phyloP scores from a whole-genome alignment of 2,113 vertebrate genomes.

The Heptranchias perlo region DNA sequence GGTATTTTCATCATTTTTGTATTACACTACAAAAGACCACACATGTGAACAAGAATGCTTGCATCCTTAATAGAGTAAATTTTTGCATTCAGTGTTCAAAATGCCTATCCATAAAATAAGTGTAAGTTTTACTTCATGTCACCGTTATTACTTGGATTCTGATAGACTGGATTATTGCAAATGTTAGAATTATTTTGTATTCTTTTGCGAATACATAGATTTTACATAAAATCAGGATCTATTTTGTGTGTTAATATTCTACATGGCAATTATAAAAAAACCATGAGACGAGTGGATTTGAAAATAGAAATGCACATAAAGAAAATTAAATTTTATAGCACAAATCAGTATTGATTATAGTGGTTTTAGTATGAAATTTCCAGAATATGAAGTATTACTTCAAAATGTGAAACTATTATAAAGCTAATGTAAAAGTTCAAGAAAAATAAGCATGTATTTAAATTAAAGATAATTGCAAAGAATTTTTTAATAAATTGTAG shows the following conservation, averaged over 20 bases:
- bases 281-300: neutral
- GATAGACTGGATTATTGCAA: neutral
- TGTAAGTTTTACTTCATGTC: neutral
- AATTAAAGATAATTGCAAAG: neutral
- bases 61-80: neutral
- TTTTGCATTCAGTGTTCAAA: neutral
- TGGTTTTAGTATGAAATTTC: neutral
- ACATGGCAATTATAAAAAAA: neutral
- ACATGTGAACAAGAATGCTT: neutral
- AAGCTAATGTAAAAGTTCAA: neutral
- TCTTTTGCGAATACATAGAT: neutral
- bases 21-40: neutral
- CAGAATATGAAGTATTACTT: constrained; percentile 4
- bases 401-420: neutral
- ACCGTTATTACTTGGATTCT: neutral
- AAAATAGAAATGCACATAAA: no score
- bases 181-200: constrained; percentile 9
- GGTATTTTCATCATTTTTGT: neutral
- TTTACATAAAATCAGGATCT: neutral
- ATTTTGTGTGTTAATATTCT: neutral
- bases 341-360: neutral
- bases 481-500: neutral
- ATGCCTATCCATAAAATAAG: neutral
- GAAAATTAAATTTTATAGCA: neutral
- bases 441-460: neutral